Evolutionary conservation across 2,113 vertebrate species (phyloP), one percentile per base, ranked within the genome.

Genomic region (Chaetodon trifascialis): DNA sequence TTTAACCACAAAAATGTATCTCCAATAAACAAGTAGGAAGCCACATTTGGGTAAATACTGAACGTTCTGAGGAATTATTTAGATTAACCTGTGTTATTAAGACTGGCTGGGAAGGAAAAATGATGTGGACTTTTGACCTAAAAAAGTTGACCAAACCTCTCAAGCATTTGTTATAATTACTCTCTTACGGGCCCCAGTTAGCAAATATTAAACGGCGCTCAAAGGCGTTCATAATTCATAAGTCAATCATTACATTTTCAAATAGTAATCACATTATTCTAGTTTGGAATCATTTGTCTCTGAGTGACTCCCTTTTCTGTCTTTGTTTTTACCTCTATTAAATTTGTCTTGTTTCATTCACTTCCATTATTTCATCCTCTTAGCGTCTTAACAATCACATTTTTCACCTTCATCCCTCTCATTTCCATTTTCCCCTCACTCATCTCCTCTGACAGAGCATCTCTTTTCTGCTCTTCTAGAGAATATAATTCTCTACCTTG

Each of bases 401-500:
- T 25, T 64, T 81, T 70, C 70, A 72, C 46, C 64, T 59, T 62
- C 34, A 36, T 70, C 17, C 47, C 30, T 68, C 30, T 69, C n/a
- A 60, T 79, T 82, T 76, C 40, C 34, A 21, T 70, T 86, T 60
- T n/a, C 55, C 55, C 52, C 2, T 59, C 36, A 23, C 23, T 67
- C 46, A 7, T 88, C 74, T 47, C 23, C 49, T 75, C n/a, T 58
- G 84, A 56, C 65, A 17, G 8, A 15, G 55, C 83, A 17, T 79
- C 82, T 72, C 30, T 51, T 34, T 30, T 73, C 75, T 49, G 4
- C 66, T 80, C 76, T 80, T 69, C 23, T 67, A 56, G 17, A 67
- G 77, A 80, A 74, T 77, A 34, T 46, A 67, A 78, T 87, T 87
- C 76, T 88, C 69, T 49, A 44, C 62, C 80, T 60, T 86, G 76